Evolutionary conservation across 2,888 invertebrate genomes (phyloP), one percentile per base, ranked within the genome.

Genomic region (Dysmachus trigonus): DNA sequence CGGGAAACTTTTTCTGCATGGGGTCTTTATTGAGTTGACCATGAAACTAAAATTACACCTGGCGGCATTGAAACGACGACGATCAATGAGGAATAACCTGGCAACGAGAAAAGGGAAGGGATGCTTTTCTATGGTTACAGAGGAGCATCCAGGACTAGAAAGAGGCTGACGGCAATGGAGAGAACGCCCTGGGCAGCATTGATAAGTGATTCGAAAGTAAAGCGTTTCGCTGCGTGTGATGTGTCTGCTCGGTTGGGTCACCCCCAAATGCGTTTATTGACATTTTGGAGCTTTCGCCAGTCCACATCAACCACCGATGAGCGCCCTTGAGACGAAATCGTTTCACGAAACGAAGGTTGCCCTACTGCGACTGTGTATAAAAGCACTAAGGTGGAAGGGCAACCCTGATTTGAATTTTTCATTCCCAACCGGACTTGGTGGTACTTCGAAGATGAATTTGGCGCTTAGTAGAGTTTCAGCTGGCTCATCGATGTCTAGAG

Each of bases 41-140:
- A 82, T 82, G 82, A 82, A 82, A 62, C 82, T 82, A 82, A 82
- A 82, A 82, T 82, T 62, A 82, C 71, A 62, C 71, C 82, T 79
- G 79, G 47, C 47, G 79, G 27, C 79, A 79, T 51, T 79, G 79
- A 79, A 51, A 51, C 38, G 22, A n/a, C 31, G 15, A 10, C 35
- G 35, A 41, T 79, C 79, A 51, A 79, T 79, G 51, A 51, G 30
- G 13, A 51, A 51, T 79, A 51, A 47, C 79, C 79, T 79, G 51
- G 79, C 51, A 79, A 79, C 51, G 27, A 30, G 51, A 79, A 15
- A 74, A n/a, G 79, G 79, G 51, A 47, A 41, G 38, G n/a, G 30
- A 51, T 30, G 15, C 22, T 51, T 79, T 15, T 79, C 62, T 62
- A 62, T 62, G 62, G 62, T 1, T 62, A 62, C 62, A 62, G 38